Conservation (phyloP, 2,888 invertebrate genomes). For the Dryobota labecula region DNA sequence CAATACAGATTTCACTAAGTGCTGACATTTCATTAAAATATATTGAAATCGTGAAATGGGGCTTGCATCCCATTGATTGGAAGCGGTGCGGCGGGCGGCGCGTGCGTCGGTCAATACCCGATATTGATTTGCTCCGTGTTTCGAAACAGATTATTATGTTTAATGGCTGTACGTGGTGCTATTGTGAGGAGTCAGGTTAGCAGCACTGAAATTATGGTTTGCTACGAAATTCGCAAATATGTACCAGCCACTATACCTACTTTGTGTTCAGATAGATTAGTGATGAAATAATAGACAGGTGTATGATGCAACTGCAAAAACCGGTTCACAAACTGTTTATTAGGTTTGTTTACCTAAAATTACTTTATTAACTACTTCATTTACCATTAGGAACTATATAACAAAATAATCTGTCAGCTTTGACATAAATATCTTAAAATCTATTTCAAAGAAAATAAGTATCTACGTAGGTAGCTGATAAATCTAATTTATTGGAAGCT, state of each 20-base stretch:
- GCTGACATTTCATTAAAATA: constrained; percentile 89
- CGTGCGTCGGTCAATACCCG: constrained; percentile 81
- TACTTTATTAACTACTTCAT: not conserved
- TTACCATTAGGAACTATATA: not conserved
- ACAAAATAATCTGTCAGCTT: constrained; percentile 29
- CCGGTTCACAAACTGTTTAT: not conserved
- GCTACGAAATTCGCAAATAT: constrained; percentile 42
- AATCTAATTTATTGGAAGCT: constrained; percentile 88
- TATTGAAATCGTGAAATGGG: constrained; percentile 90
- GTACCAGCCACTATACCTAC: constrained; percentile 22
- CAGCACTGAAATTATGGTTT: constrained; percentile 54
- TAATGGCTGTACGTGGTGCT: constrained; percentile 68
- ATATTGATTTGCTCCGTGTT: constrained; percentile 85
- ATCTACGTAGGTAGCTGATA: constrained; percentile 75
- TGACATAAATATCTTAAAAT: constrained; percentile 47
- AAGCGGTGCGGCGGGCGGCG: constrained; percentile 74
- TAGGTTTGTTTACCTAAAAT: not conserved
- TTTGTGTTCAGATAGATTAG: constrained; percentile 34
- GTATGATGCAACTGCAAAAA: constrained; percentile 22
- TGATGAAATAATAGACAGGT: constrained; percentile 33
- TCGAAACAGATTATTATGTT: constrained; percentile 75
- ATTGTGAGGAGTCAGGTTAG: constrained; percentile 63
- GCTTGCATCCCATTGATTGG: constrained; percentile 88
- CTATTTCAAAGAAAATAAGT: constrained; percentile 64
- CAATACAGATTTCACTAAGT: constrained; percentile 86